phyloP scores from a whole-genome alignment of 2,888 invertebrate genomes.

The Hetaerina titia region DNA sequence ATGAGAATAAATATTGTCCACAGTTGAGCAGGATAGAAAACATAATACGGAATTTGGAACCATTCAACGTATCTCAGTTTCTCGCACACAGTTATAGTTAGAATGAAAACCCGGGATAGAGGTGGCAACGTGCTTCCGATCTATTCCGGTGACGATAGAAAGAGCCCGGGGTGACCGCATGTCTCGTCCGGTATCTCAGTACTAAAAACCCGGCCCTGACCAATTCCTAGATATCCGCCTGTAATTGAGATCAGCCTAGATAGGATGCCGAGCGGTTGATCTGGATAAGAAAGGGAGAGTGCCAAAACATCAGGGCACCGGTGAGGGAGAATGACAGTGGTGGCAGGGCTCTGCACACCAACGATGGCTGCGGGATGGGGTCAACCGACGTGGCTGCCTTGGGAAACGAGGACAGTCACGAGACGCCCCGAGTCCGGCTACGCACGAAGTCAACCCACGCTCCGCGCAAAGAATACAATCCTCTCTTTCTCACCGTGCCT shows the following conservation, averaged over 20 bases:
- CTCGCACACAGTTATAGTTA: too few species aligned
- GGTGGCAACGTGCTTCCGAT: too few species aligned
- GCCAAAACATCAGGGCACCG: not conserved
- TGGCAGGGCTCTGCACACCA: not conserved
- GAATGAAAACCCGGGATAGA: too few species aligned
- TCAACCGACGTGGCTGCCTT: not conserved
- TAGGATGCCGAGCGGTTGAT: not conserved
- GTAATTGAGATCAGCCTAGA: not conserved
- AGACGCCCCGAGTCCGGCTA: not conserved
- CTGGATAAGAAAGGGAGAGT: not conserved
- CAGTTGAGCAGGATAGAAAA: too few species aligned
- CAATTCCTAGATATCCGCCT: not conserved
- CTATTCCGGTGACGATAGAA: not conserved
- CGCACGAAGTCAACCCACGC: not conserved
- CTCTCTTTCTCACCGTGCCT: not conserved
- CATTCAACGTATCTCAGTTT: too few species aligned
- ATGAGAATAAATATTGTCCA: too few species aligned
- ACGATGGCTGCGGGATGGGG: not conserved
- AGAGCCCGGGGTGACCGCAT: not conserved
- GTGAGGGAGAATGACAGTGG: not conserved
- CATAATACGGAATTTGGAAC: too few species aligned
- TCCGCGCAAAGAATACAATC: not conserved
- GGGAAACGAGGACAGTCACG: slow-evolving; percentile 22
- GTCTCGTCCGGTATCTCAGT: not conserved
- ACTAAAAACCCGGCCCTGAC: not conserved